Evolutionary conservation across 2,113 vertebrate genomes (phyloP), one percentile per base, ranked within the genome.

Genomic region (Cygnus buccinator): DNA sequence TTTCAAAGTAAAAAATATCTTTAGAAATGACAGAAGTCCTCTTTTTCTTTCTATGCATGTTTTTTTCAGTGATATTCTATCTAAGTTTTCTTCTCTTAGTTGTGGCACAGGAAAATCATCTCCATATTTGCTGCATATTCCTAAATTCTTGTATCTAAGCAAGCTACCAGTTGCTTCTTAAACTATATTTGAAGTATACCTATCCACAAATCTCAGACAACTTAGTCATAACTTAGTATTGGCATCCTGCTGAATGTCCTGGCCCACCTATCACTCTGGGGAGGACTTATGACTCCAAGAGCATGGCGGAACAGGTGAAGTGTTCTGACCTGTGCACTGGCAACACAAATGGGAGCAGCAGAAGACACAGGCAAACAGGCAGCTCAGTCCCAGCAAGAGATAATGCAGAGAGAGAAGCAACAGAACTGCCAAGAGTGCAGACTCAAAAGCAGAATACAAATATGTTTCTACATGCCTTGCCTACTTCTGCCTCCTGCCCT

Each of bases 401-500:
- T 62, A 44, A 44, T 1, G 23, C 87, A 21, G 29, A 46, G 52
- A 5, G 70, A 75, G 84, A 37, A 89, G 57, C 73, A 55, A 54
- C 70, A 61, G n/a, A 63, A 9, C 37, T 87, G 86, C 80, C 93
- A 95, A 73, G 50, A 90, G 50, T 86, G 17, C 43, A 84, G 46
- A 10, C 37, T 90, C 67, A 83, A 63, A 74, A 94, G 80, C 72
- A 74, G 76, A 78, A 92, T 75, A 78, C 46, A 57, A 76, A 92
- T 71, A 67, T 50, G 86, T 84, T 68, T 90, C 68, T 55, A 46
- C 43, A 67, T 71, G 57, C 83, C 37, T 74, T 90, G 57, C n/a
- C 59, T 68, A 2, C 46, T 90, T 76, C 83, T 86, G 63, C 63
- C 46, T 88, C 63, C 72, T 88, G 59, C 33, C 29, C 33, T 83